Base-by-base conservation (phyloP, 2,797 vertebrate genomes). In the Pogonophryne albipinna region DNA sequence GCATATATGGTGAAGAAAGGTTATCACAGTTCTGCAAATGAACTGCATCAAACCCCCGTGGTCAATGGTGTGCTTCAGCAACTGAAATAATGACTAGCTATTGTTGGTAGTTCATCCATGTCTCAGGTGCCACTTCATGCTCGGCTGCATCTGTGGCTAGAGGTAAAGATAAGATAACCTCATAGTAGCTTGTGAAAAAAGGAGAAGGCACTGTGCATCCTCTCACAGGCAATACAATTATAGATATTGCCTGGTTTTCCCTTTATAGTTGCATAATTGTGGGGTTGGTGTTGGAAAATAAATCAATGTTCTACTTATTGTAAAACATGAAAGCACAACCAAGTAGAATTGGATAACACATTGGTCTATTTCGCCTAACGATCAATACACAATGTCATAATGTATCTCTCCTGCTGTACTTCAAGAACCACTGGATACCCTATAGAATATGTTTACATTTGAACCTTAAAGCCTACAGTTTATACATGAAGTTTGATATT, bases 61-160 rank as follows among this genome's bases (percentile, higher is more conserved):
- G 71, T 61, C 51, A 34, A 69, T 58, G 75, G 67, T 78, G 74
- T 72, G 76, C 71, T 78, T 85, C 82, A 82, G 10, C 65, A 66
- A 55, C 65, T 67, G 60, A 50, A 50, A 68, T 80, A 66, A 80
- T 66, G 69, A 68, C 46, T 66, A 45, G 51, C 44, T 61, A 9
- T 53, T 31, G 47, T 67, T 46, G 51, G 59, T 68, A 53, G 63
- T 73, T 83, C 68, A 59, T 68, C 19, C 53, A 17, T 52, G 61
- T 73, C 75, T 71, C 58, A 69, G 65, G 66, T 82, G 67, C 15
- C 0, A 42, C 66, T 58, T 59, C 65, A 66, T 51, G 74, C 49
- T 49, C 4, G 15, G 34, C 55, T 73, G 55, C 67, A 27, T 63
- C 59, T 50, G 17, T 27, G 17, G 27, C 31, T 65, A 42, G 23